A percentile compares a stretch with the other conserved stretches of the same genome.
These are phyloP conservation scores for Melanogrammus aeglefinus DNA, from an alignment of 2,797 vertebrate species.

Conservation along the genomic window DNA sequence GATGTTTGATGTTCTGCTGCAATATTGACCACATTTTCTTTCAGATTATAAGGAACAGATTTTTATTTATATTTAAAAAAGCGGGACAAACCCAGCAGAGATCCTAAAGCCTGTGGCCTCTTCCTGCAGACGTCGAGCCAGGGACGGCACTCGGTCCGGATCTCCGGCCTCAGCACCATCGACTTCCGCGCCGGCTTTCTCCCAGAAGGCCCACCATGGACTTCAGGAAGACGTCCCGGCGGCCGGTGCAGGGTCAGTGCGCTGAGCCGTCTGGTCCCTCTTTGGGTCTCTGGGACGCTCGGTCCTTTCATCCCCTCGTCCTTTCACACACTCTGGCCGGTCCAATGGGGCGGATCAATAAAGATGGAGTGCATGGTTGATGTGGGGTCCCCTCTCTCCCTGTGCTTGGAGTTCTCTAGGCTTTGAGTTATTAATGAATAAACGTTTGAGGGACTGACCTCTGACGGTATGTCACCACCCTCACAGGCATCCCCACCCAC, in stretches of 20 bases:
- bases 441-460: not conserved
- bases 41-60: not conserved
- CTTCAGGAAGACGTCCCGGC: conserved; percentile 86
- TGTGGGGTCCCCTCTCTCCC: not conserved
- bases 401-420: not conserved
- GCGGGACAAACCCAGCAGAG: not conserved
- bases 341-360: not conserved
- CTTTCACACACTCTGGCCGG: not conserved
- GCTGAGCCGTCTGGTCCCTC: conserved; percentile 22
- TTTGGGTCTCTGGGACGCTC: not conserved
- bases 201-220: conserved; percentile 85
- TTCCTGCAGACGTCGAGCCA: conserved; percentile 82
- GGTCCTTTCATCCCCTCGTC: not conserved
- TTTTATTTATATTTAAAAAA: not conserved
- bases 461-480: not conserved
- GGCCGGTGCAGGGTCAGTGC: conserved; percentile 88
- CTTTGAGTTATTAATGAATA: not conserved
- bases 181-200: conserved; percentile 97
- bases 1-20: not conserved
- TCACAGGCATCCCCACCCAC: conserved; percentile 89
- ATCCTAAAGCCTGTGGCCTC: not conserved
- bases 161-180: conserved; percentile 93
- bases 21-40: not conserved
- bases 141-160: conserved; percentile 92
- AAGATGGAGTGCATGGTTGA: not conserved